Evolutionary conservation across 2,888 invertebrate species (phyloP), one percentile per base, ranked within the genome.

Genomic region (Isotomurus palustris): DNA sequence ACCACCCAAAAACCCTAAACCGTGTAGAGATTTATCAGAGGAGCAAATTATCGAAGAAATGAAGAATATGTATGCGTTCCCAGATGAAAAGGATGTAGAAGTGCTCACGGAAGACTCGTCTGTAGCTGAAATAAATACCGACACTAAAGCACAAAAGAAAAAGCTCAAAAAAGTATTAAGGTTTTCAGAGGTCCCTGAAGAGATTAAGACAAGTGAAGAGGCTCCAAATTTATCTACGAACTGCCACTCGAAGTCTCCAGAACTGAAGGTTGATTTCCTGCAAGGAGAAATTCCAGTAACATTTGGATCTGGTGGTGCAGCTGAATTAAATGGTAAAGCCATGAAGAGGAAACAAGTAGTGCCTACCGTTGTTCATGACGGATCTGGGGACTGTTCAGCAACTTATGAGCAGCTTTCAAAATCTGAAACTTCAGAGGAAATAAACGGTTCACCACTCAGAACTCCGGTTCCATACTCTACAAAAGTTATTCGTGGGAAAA

Each of bases 41-140:
- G 63, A 57, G n/a, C 52, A 70, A 51, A 53, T 70, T 19, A 50
- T 40, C 12, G 67, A 67, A 41, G 70, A 68, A 59, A 63, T 66
- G 3, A 50, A 55, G 17, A 58, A 51, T 44, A 68, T 70, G 68
- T 70, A 70, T 54, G 61, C 63, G n/a, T n/a, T n/a, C n/a, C n/a
- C n/a, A n/a, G n/a, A n/a, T 10, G 52, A 57, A 44, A 38, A 62
- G 40, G 61, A 60, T 53, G 65, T 62, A 1, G 49, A 56, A 45
- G 67, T 65, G 40, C 56, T 55, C 4, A 36, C 54, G 14, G n/a
- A n/a, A n/a, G n/a, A n/a, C n/a, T n/a, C n/a, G n/a, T n/a, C n/a
- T n/a, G n/a, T n/a, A n/a, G 45, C 66, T 29, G 60, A 55, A 22
- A 24, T 40, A 22, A 56, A 45, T n/a, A n/a, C n/a, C n/a, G n/a